Percentiles rank a stretch among this genome's conserved stretches.
Conservation (phyloP, 2,888 invertebrate species). For the Bugula neritina region DNA sequence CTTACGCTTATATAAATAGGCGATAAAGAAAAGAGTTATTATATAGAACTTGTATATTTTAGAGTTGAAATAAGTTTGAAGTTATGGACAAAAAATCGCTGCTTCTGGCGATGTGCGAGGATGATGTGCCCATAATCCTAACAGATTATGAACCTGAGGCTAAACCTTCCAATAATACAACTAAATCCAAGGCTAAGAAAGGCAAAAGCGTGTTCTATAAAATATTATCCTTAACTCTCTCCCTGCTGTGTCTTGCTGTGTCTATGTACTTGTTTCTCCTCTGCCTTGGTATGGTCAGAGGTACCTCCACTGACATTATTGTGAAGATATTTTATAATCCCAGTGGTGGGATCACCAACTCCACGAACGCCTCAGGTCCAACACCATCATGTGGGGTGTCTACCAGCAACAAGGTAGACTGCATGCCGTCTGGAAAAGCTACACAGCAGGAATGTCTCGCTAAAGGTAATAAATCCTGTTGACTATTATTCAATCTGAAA, state of each 20-base stretch:
- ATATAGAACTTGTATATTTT: no score
- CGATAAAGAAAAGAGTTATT: no score
- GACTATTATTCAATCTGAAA: no score
- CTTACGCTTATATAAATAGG: no score
- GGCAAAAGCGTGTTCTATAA: background rate
- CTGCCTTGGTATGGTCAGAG: background rate
- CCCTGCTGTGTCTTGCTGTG: background rate
- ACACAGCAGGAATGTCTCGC: background rate
- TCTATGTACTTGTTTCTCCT: background rate
- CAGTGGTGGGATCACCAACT: background rate
- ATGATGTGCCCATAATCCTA: background rate
- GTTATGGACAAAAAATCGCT: background rate
- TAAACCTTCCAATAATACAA: background rate
- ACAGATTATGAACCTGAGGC: background rate
- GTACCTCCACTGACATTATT: background rate
- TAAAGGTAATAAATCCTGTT: no score
- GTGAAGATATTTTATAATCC: background rate
- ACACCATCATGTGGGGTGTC: background rate
- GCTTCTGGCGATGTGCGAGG: background rate
- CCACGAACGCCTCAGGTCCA: background rate
- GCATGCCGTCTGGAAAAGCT: background rate
- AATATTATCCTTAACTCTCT: background rate
- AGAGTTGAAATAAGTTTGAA: no score
- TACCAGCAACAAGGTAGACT: slow-evolving; percentile 5
- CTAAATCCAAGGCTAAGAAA: background rate